Evolutionary conservation across 1,140 invertebrate genomes (phyloP).

Genomic region (Maniola jurtina): DNA sequence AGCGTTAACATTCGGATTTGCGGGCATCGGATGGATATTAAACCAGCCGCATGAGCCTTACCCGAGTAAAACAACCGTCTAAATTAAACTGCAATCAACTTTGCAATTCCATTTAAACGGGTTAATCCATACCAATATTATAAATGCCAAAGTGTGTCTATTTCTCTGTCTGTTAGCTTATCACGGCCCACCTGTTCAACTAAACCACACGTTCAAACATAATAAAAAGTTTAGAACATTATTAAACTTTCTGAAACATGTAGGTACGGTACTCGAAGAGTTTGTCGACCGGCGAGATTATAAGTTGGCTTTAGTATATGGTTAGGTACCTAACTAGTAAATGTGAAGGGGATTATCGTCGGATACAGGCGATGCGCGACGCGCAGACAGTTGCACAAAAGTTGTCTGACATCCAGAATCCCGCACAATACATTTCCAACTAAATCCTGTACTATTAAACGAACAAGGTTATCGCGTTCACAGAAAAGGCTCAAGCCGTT

Average conservation of each 20-base stretch:
- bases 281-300: constrained; percentile 42
- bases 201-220: no score
- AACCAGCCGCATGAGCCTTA: constrained; percentile 43
- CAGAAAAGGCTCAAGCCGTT: background rate
- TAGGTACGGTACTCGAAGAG: background rate
- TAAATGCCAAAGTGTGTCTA: no score
- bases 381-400: constrained; percentile 60
- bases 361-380: constrained; percentile 38
- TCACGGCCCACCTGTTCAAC: background rate
- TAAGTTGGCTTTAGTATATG: constrained; percentile 57
- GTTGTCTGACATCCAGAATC: constrained; percentile 59
- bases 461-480: constrained; percentile 1
- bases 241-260: no score
- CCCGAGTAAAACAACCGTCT: constrained; percentile 26
- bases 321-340: constrained; percentile 43
- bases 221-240: no score
- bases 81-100: constrained; percentile 36
- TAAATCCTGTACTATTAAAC: constrained; percentile 35
- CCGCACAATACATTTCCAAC: constrained; percentile 42
- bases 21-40: constrained; percentile 56
- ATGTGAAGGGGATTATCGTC: constrained; percentile 56
- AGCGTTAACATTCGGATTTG: constrained; percentile 63
- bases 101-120: constrained; percentile 13
- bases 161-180: background rate
- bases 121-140: background rate